Conservation (phyloP, 2,797 vertebrate genomes). For the Ciconia nigra region DNA sequence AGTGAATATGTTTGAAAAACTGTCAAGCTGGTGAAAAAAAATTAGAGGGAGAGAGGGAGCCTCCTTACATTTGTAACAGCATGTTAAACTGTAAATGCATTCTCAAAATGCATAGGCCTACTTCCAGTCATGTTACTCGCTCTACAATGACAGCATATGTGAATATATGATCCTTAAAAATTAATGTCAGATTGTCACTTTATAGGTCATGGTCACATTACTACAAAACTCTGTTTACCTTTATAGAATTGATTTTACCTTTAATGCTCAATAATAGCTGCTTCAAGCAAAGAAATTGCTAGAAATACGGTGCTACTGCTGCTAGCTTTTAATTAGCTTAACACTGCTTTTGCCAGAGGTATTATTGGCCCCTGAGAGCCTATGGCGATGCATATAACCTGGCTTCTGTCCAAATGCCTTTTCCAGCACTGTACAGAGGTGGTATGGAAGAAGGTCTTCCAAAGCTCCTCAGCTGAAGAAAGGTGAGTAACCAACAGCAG, state of each 20-base stretch:
- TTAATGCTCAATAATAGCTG: slow-evolving; percentile 42
- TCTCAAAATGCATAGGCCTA: slow-evolving; percentile 57
- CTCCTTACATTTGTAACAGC: slow-evolving; percentile 77
- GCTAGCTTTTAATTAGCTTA: slow-evolving; percentile 39
- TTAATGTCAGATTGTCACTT: slow-evolving; percentile 75
- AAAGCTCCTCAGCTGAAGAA: not conserved
- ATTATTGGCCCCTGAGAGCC: not conserved
- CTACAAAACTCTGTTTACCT: slow-evolving; percentile 69
- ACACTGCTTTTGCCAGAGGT: not conserved
- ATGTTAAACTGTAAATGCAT: slow-evolving; percentile 71
- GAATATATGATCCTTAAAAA: slow-evolving; percentile 73
- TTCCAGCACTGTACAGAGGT: not conserved
- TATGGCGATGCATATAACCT: not conserved
- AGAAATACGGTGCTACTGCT: not conserved
- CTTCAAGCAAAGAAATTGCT: not conserved
- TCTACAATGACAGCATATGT: slow-evolving; percentile 61
- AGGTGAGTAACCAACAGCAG: not conserved
- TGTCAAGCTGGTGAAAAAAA: slow-evolving; percentile 89
- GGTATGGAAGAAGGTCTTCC: not conserved
- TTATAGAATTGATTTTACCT: slow-evolving; percentile 61
- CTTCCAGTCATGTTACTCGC: slow-evolving; percentile 62
- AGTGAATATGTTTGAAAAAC: slow-evolving; percentile 96
- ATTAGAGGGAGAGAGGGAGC: slow-evolving; percentile 72
- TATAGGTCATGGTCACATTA: slow-evolving; percentile 58
- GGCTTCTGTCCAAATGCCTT: not conserved